Evolutionary conservation across 2,113 vertebrate species (phyloP), one percentile per base, ranked within the genome.

Genomic region (Neotoma lepida): DNA sequence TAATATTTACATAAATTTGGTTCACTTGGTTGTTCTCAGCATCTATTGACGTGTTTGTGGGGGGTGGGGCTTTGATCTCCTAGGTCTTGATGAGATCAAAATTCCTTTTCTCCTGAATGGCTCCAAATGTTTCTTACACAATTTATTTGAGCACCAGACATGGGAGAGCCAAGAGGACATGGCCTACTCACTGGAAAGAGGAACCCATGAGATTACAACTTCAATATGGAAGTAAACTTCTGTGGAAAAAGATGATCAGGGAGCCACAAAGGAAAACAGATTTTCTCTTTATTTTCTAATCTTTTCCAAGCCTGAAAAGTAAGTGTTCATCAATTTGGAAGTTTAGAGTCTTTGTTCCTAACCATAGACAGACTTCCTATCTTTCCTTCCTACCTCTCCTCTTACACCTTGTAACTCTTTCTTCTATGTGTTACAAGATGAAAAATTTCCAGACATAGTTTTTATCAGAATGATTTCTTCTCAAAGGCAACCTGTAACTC

Each of bases 71-170:
- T 35, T 84, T 95, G 80, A 96, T 93, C 58, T 89, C 64, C 49
- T 76, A 64, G 26, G 88, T 93, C 41, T 95, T 93, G 71, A 86
- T 96, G 84, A 91, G 30, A 66, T 96, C 94, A 96, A 88, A 94
- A 93, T 91, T 93, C 41, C 35, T 66, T 93, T 93, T 74, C 22
- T 91, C 18, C 49, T 91, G 92, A 96, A 86, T 93, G 49, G 58
- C 64, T 96, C 71, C 93, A 94, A 93, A 93, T 93, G 64, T 86
- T 90, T 22, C 41, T 94, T 88, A 88, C 28, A 66, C 64, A 93
- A 91, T 39, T 85, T 39, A 93, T 77, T 66, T 78, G 71, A 95
- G 64, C 44, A 74, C 22, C 49, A 93, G 82, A 88, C 44, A 0
- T 85, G 49, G 44, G 64, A 66, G 77, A 88, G 24, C 49, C 22